Percentiles rank a stretch among this genome's conserved stretches.
phyloP scores from a whole-genome alignment of 2,113 vertebrate genomes.

The Cranoglanis bouderius region DNA sequence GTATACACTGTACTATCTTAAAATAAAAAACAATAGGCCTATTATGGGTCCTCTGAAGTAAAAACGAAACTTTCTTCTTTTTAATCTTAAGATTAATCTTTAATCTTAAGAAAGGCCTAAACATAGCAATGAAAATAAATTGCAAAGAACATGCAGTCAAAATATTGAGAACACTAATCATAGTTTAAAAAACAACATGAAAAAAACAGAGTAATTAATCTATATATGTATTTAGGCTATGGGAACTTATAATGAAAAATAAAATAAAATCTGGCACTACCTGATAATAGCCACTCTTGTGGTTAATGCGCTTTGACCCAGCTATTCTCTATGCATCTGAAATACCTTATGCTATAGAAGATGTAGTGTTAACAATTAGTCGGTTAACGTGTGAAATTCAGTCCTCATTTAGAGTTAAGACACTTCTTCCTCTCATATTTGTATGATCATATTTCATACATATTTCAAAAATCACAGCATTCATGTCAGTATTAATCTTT shows the following conservation, averaged over 20 bases:
- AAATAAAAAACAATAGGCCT: neutral
- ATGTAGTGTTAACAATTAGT: slow-evolving; percentile 1
- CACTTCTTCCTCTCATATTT: neutral
- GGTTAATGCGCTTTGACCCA: neutral
- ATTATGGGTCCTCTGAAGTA: neutral
- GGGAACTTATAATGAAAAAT: neutral
- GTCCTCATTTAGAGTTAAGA: neutral
- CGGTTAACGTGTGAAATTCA: neutral
- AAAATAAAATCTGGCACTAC: neutral
- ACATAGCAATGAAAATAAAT: neutral
- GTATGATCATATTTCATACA: slow-evolving; percentile 7
- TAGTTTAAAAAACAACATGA: neutral
- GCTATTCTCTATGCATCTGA: neutral
- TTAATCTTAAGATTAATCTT: neutral
- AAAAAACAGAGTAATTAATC: neutral
- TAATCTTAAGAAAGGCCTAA: neutral
- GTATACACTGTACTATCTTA: neutral
- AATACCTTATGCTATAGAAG: neutral
- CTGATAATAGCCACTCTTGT: neutral
- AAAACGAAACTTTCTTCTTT: neutral
- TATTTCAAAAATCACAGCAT: slow-evolving; percentile 10
- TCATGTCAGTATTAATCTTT: neutral
- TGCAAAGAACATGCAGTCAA: neutral
- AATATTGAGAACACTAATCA: slow-evolving; percentile 17
- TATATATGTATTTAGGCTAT: neutral